These are phyloP conservation scores for Calypte anna DNA, from an alignment of 2,113 vertebrate genomes.

Conservation along the genomic window DNA sequence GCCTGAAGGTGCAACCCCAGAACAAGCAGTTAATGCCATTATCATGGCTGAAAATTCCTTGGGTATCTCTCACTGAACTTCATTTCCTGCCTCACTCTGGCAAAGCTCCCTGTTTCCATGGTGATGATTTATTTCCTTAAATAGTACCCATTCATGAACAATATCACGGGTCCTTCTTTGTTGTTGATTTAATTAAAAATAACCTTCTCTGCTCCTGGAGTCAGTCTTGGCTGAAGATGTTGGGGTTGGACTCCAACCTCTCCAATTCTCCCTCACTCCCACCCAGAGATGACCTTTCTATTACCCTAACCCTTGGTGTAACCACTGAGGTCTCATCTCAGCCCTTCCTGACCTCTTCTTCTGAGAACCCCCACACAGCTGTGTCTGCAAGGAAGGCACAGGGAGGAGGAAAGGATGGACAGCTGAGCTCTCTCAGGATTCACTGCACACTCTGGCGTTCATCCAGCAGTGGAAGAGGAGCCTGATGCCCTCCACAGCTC, in stretches of 20 bases:
- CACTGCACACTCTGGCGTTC: accelerated
- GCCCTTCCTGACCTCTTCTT: neutral
- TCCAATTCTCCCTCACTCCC: accelerated
- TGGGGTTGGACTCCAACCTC: neutral
- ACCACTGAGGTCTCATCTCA: neutral
- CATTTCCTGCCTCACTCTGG: conserved; percentile 42
- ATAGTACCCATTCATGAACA: conserved; percentile 65
- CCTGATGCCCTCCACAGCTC: neutral
- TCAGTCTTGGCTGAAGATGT: neutral
- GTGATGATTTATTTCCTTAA: conserved; percentile 62
- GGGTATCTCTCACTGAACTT: neutral
- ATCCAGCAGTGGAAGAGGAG: neutral
- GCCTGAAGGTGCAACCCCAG: neutral
- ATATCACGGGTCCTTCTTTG: conserved; percentile 41
- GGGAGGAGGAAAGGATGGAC: neutral
- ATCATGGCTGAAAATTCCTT: conserved; percentile 30
- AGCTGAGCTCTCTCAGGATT: neutral
- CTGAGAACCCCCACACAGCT: neutral
- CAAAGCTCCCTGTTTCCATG: conserved; percentile 50
- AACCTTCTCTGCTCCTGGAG: neutral
- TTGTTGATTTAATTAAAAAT: conserved; percentile 64
- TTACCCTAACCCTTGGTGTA: neutral
- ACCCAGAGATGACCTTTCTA: neutral
- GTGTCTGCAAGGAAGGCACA: neutral
- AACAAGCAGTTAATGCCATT: neutral